Evolutionary conservation across 1,140 invertebrate genomes (phyloP).

Genomic region (Bombus waltoni): DNA sequence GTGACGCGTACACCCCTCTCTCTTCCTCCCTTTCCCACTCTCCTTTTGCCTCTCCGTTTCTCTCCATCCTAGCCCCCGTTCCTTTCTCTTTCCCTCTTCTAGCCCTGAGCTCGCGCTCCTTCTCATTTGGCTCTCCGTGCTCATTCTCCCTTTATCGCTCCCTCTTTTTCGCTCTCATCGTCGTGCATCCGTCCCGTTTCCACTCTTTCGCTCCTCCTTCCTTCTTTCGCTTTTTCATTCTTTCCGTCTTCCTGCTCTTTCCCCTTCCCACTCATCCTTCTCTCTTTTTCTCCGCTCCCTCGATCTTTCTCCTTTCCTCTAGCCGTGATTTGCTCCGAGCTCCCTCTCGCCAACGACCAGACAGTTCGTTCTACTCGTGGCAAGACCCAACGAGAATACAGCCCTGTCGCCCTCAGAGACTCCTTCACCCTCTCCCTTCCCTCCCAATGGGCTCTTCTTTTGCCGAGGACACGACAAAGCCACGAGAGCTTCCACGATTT

Average conservation of each 20-base stretch:
- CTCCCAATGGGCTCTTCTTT: slow-evolving; percentile 27
- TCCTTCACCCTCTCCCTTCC: slow-evolving; percentile 55
- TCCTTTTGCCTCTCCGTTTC: background rate
- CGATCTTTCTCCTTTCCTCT: background rate
- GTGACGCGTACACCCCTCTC: slow-evolving; percentile 76
- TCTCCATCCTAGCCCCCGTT: background rate
- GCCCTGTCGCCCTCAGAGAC: slow-evolving; percentile 66
- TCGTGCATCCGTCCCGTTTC: slow-evolving; percentile 4
- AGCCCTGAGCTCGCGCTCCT: slow-evolving; percentile 9
- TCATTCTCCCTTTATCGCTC: slow-evolving; percentile 28
- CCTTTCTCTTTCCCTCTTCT: slow-evolving; percentile 45
- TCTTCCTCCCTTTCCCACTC: slow-evolving; percentile 46
- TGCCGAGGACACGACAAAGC: slow-evolving; percentile 43
- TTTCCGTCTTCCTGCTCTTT: slow-evolving; percentile 36
- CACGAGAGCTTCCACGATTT: slow-evolving; percentile 44
- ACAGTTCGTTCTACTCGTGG: slow-evolving; percentile 41
- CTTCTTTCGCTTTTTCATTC: slow-evolving; percentile 56
- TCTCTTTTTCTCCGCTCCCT: background rate
- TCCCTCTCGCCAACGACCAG: slow-evolving; percentile 13
- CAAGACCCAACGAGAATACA: slow-evolving; percentile 60
- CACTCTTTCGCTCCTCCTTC: slow-evolving; percentile 40
- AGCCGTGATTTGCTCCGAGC: background rate
- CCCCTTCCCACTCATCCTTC: slow-evolving; percentile 4
- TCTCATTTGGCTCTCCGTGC: slow-evolving; percentile 42
- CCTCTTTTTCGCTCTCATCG: background rate